Conservation (phyloP, 2,888 invertebrate genomes). For the Troides helena region DNA sequence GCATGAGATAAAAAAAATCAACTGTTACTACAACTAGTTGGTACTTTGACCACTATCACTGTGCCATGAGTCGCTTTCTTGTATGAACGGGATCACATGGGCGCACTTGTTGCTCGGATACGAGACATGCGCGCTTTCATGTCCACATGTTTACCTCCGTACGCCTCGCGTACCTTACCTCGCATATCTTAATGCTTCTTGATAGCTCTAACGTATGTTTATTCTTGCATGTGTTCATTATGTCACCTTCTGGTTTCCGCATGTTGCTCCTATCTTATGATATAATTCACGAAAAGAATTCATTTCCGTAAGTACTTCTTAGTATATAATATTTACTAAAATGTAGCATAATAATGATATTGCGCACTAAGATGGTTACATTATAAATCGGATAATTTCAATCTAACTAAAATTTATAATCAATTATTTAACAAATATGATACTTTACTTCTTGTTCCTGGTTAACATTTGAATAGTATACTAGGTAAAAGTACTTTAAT, state of each 20-base stretch:
- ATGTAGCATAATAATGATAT: too few relatives aligned
- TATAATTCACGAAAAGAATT: background rate
- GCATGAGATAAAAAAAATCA: too few relatives aligned
- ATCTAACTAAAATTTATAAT: too few relatives aligned
- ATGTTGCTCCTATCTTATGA: background rate
- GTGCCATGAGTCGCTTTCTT: background rate
- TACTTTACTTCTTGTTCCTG: too few relatives aligned
- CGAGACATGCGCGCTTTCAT: slow-evolving; percentile 57
- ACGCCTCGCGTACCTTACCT: slow-evolving; percentile 8
- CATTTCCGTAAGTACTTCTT: too few relatives aligned
- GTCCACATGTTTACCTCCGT: slow-evolving; percentile 36
- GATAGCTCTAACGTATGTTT: slow-evolving; percentile 49
- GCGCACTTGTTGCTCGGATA: slow-evolving; percentile 70
- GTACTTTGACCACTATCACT: background rate
- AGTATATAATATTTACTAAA: too few relatives aligned
- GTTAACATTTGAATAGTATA: too few relatives aligned
- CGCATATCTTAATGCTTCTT: slow-evolving; percentile 46
- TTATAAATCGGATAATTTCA: too few relatives aligned
- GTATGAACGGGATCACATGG: slow-evolving; percentile 55
- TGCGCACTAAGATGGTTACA: too few relatives aligned
- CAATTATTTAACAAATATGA: too few relatives aligned
- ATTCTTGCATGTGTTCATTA: slow-evolving; percentile 24
- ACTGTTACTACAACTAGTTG: too few relatives aligned
- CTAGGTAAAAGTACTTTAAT: too few relatives aligned
- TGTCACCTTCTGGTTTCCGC: slow-evolving; percentile 16